Conservation (phyloP, 2,113 vertebrate species). For the Erythrolamprus reginae region DNA sequence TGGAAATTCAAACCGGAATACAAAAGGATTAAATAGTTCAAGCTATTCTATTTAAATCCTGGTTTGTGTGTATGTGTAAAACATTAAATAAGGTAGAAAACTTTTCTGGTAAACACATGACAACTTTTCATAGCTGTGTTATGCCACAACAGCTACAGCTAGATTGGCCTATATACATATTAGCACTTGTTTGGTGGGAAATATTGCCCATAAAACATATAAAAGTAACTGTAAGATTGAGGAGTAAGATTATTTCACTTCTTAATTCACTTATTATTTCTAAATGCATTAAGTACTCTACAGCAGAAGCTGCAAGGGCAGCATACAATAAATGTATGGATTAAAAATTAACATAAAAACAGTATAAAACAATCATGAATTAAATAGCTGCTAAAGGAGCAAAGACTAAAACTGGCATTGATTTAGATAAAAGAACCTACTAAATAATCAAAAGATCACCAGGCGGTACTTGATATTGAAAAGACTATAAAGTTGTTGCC, state of each 20-base stretch:
- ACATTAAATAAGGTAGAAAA: neutral
- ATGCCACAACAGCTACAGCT: neutral
- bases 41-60: neutral
- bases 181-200: neutral
- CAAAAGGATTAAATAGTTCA: neutral
- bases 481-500: neutral
- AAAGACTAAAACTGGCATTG: neutral
- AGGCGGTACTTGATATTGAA: neutral
- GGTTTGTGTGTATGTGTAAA: no score
- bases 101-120: neutral
- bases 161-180: neutral
- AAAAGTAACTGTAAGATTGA: neutral
- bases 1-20: neutral
- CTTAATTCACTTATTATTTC: neutral
- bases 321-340: neutral
- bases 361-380: neutral
- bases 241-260: neutral
- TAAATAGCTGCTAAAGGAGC: neutral
- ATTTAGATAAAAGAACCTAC: neutral
- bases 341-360: neutral
- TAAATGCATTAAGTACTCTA: neutral
- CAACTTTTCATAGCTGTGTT: neutral
- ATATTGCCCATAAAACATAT: neutral
- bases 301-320: neutral
- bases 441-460: neutral